phyloP scores from a whole-genome alignment of 2,888 invertebrate species.

The Drosophila crucigera region DNA sequence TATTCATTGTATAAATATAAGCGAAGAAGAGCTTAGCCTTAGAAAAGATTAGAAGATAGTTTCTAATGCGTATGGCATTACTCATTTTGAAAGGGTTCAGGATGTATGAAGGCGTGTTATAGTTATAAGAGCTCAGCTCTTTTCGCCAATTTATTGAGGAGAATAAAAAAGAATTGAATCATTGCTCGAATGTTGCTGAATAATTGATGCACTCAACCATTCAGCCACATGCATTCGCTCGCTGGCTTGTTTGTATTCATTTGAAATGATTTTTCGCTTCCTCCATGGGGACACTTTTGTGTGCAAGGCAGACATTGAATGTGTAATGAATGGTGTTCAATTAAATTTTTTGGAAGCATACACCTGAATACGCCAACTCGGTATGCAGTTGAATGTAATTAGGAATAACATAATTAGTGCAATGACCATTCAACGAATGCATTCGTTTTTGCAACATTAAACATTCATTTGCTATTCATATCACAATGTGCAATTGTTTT shows the following conservation, averaged over 20 bases:
- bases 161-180: background rate
- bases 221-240: background rate
- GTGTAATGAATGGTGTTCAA: background rate
- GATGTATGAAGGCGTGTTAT: background rate
- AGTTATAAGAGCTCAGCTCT: background rate
- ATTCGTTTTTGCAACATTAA: constrained; percentile 12
- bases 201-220: constrained; percentile 8
- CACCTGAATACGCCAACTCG: background rate
- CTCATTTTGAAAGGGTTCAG: background rate
- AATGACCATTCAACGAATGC: constrained; percentile 16
- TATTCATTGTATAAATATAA: background rate
- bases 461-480: constrained; percentile 41
- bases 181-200: constrained; percentile 2
- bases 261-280: constrained; percentile 1
- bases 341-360: background rate
- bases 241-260: background rate
- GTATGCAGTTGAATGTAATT: constrained; percentile 14
- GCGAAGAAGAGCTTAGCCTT: background rate
- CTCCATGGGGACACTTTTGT: background rate
- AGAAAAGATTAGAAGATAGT: background rate
- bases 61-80: background rate
- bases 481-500: constrained; percentile 37
- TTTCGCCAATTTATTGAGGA: background rate
- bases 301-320: constrained; percentile 4
- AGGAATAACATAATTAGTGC: constrained; percentile 11